Conservation (phyloP, 2,888 invertebrate species). For the Phortica magna region DNA sequence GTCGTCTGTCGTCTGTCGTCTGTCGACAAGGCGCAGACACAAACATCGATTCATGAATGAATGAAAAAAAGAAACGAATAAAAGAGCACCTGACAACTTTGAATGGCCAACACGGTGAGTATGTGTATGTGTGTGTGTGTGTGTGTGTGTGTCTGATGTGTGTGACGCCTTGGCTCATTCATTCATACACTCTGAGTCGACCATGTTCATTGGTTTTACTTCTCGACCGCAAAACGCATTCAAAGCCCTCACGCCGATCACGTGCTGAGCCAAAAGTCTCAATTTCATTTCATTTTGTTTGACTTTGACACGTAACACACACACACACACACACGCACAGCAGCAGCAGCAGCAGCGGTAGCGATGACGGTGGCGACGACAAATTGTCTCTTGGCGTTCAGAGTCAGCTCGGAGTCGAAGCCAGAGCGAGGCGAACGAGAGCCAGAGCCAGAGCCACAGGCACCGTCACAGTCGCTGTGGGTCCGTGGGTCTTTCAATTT, state of each 20-base stretch:
- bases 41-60: neutral
- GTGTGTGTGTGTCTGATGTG: neutral
- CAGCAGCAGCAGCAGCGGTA: neutral
- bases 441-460: too few relatives aligned
- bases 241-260: constrained; percentile 20
- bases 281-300: constrained; percentile 25
- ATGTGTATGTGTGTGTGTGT: neutral
- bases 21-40: neutral
- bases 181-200: neutral
- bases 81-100: neutral
- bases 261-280: constrained; percentile 36
- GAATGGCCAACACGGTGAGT: neutral
- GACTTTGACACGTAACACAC: neutral
- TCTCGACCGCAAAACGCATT: constrained; percentile 17
- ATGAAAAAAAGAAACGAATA: neutral
- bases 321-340: neutral
- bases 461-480: neutral
- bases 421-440: too few relatives aligned
- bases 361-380: neutral
- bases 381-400: constrained; percentile 5
- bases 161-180: neutral
- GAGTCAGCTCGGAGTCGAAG: neutral
- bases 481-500: neutral
- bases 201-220: neutral
- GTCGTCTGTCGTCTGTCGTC: too few relatives aligned